These are phyloP conservation scores for Neomonachus schauinslandi DNA, from an alignment of 2,113 vertebrate species.

Conservation along the genomic window DNA sequence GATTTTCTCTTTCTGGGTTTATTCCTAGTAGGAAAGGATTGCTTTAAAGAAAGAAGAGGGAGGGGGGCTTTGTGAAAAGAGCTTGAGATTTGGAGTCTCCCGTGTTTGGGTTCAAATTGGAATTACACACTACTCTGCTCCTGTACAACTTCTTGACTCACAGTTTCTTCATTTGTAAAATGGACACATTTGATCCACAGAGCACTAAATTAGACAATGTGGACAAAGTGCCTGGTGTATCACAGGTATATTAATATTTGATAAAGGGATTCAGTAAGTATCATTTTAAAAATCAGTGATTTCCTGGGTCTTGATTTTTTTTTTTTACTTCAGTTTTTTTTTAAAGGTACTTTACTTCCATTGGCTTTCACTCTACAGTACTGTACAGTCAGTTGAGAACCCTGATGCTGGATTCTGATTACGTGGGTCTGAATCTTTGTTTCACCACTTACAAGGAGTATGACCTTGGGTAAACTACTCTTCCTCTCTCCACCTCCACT, in stretches of 20 bases:
- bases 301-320: neutral
- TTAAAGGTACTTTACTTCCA: neutral
- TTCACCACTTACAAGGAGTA: neutral
- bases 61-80: neutral
- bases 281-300: neutral
- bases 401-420: neutral
- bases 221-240: neutral
- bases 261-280: neutral
- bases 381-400: neutral
- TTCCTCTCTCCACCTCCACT: neutral
- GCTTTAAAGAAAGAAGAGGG: neutral
- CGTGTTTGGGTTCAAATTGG: neutral
- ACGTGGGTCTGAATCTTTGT: neutral
- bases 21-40: neutral
- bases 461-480: neutral
- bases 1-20: neutral
- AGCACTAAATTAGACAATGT: neutral
- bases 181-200: neutral
- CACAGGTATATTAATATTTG: neutral
- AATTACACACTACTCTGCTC: rapidly evolving
- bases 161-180: neutral
- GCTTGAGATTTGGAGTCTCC: neutral
- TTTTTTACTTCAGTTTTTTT: neutral
- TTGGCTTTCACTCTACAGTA: neutral
- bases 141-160: neutral